Conservation (phyloP, 1,140 invertebrate species). For the Meteorus sp. region DNA sequence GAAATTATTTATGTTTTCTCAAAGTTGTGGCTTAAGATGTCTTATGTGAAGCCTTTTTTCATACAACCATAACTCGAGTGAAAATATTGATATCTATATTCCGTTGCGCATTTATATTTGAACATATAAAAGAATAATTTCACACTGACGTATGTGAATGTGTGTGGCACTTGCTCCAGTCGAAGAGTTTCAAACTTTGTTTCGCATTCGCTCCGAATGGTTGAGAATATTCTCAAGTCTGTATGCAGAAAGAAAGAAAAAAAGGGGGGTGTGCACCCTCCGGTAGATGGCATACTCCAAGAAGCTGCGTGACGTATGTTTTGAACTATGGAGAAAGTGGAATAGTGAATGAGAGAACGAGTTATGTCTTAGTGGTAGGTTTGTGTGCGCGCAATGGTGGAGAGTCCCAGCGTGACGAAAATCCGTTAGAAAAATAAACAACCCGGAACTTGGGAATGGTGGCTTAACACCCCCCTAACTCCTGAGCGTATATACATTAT, state of each 20-base stretch:
- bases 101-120: too few relatives aligned
- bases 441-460: conserved; percentile 4
- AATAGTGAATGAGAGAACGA: neutral
- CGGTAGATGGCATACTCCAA: neutral
- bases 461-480: neutral
- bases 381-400: neutral
- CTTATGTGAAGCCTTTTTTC: too few relatives aligned
- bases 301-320: neutral
- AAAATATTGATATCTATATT: too few relatives aligned
- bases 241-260: neutral
- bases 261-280: neutral
- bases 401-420: neutral
- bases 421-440: conserved; percentile 18
- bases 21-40: too few relatives aligned
- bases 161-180: neutral
- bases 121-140: too few relatives aligned
- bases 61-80: too few relatives aligned
- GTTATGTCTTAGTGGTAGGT: too few relatives aligned
- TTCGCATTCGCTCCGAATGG: neutral
- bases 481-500: conserved; percentile 7
- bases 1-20: too few relatives aligned
- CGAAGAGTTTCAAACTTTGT: neutral
- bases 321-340: neutral
- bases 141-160: neutral
- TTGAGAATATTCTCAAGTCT: neutral